phyloP scores from a whole-genome alignment of 2,113 vertebrate genomes.

The Chaenogobius annularis region DNA sequence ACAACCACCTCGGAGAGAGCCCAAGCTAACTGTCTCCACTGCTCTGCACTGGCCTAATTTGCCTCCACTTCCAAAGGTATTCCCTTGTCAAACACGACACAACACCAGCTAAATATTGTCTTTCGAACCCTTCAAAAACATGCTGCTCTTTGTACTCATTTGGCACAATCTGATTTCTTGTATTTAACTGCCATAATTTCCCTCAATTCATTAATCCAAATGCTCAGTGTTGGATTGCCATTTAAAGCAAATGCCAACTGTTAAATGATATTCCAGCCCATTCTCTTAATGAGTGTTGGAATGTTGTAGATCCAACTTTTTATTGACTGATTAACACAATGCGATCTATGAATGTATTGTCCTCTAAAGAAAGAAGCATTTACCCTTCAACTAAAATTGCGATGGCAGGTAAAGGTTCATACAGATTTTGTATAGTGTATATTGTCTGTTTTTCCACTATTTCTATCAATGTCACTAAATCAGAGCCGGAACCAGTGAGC shows the following conservation, averaged over 20 bases:
- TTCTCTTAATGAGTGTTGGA: constrained; percentile 1
- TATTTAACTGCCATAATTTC: background rate
- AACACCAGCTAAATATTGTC: background rate
- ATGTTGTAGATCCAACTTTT: background rate
- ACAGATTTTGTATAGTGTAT: too few relatives aligned
- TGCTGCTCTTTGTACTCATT: background rate
- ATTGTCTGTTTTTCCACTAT: too few relatives aligned
- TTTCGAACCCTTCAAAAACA: background rate
- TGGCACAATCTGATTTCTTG: background rate
- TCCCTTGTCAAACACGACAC: background rate
- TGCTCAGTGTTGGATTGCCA: background rate
- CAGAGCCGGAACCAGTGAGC: too few relatives aligned
- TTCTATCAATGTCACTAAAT: too few relatives aligned
- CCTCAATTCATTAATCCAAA: background rate
- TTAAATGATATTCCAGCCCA: background rate
- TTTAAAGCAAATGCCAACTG: constrained; percentile 6
- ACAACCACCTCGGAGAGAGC: constrained; percentile 8
- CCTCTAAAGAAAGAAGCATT: background rate
- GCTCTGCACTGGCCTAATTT: constrained; percentile 16
- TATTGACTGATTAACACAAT: background rate
- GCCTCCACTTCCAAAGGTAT: constrained; percentile 14
- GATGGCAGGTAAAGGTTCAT: background rate
- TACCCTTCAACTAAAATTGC: background rate
- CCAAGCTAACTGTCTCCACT: constrained; percentile 4
- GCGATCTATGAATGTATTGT: background rate